Conservation (phyloP, 2,888 invertebrate species). For the Chironomus riparius region DNA sequence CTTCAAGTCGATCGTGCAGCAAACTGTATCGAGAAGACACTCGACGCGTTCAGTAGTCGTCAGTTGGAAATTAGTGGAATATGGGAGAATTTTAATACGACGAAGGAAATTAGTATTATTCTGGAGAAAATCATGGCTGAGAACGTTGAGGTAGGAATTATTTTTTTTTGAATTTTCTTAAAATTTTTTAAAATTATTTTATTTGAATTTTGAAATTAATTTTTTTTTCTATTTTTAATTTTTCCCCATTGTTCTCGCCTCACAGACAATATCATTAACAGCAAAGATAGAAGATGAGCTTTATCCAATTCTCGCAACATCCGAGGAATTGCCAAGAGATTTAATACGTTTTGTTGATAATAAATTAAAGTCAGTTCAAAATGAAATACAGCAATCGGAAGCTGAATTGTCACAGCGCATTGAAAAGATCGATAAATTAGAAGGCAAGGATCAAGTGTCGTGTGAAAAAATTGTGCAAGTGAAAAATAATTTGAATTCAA, state of each 20-base stretch:
- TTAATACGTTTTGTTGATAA: conserved; percentile 49
- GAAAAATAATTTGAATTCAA: conserved; percentile 54
- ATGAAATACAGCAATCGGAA: conserved; percentile 54
- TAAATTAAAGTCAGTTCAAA: conserved; percentile 48
- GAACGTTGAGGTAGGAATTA: conserved; percentile 51
- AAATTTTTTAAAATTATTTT: not conserved
- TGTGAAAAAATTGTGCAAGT: conserved; percentile 51
- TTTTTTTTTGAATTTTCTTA: conserved; percentile 2
- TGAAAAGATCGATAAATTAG: conserved; percentile 55
- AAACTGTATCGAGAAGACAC: conserved; percentile 56
- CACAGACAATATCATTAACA: conserved; percentile 55
- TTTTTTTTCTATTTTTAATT: not conserved
- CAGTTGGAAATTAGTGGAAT: conserved; percentile 56
- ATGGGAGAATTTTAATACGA: conserved; percentile 63
- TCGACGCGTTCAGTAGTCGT: conserved; percentile 56
- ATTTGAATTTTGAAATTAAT: not conserved
- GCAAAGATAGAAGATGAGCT: conserved; percentile 61
- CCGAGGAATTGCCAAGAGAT: conserved; percentile 49
- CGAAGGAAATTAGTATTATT: conserved; percentile 45
- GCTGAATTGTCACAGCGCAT: conserved; percentile 58
- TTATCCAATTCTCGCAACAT: conserved; percentile 62
- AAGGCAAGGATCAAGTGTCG: conserved; percentile 48
- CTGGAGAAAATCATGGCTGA: conserved; percentile 52
- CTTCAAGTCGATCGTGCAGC: conserved; percentile 58
- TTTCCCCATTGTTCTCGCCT: conserved; percentile 20